Evolutionary conservation across 2,888 invertebrate species (phyloP).

Genomic region (Apamea anceps): DNA sequence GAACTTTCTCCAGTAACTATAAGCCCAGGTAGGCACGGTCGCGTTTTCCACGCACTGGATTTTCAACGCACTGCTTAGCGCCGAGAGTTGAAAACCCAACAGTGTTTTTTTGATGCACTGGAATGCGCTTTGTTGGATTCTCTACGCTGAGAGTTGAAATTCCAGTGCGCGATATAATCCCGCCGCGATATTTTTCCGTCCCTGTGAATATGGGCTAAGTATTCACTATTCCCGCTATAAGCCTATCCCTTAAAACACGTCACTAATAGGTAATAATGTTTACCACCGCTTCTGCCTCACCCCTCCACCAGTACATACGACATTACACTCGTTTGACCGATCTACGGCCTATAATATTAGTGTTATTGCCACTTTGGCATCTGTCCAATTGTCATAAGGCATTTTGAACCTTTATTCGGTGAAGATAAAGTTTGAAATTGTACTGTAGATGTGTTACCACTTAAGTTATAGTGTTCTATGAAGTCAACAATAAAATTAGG

Average conservation of each 20-base stretch:
- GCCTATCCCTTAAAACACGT: conserved; percentile 20
- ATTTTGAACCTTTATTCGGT: conserved; percentile 30
- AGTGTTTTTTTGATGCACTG: no score
- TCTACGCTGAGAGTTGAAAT: no score
- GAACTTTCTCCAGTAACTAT: not conserved
- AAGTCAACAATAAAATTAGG: conserved; percentile 34
- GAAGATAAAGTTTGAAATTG: conserved; percentile 22
- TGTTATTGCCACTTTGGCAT: conserved; percentile 51
- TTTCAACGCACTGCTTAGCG: no score
- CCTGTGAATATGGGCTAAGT: not conserved
- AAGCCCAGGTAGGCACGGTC: no score
- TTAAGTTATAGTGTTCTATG: conserved; percentile 27
- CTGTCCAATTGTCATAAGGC: conserved; percentile 17
- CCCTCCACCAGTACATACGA: conserved; percentile 53
- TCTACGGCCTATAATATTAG: conserved; percentile 58
- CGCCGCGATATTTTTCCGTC: not conserved
- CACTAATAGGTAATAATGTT: conserved; percentile 64
- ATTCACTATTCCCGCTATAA: conserved; percentile 18
- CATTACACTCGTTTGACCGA: conserved; percentile 67
- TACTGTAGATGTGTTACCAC: not conserved
- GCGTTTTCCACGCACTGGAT: no score
- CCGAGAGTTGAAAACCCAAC: no score
- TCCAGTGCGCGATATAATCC: not conserved
- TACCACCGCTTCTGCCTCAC: conserved; percentile 43
- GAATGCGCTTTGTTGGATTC: no score